Percentiles rank a stretch among this genome's conserved stretches.
phyloP scores from a whole-genome alignment of 2,888 invertebrate species.

The Amblyjoppa fuscipennis region DNA sequence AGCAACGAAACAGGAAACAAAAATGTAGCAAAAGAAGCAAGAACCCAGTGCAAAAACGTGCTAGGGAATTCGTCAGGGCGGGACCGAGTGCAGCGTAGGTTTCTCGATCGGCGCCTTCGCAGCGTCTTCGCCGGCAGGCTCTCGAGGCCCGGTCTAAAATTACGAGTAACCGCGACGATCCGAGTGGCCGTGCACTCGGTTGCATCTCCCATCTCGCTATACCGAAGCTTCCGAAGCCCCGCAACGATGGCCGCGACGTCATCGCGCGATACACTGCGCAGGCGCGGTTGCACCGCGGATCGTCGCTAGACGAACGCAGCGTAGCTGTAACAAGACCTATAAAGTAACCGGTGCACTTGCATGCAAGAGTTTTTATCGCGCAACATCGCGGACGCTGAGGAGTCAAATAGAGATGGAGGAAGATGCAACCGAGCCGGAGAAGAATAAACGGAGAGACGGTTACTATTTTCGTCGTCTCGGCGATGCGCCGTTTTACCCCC shows the following conservation, averaged over 20 bases:
- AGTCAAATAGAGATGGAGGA: not conserved
- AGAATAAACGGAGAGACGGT: constrained; percentile 14
- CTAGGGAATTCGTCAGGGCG: constrained; percentile 17
- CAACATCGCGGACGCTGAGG: constrained; percentile 11
- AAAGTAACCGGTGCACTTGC: constrained; percentile 13
- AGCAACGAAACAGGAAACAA: not conserved
- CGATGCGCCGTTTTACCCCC: constrained; percentile 53
- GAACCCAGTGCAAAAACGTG: constrained; percentile 21
- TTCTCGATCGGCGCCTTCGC: constrained; percentile 39
- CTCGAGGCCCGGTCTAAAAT: constrained; percentile 74
- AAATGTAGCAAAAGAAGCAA: constrained; percentile 6
- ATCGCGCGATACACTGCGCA: not conserved
- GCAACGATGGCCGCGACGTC: not conserved
- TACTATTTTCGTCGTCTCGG: constrained; percentile 62
- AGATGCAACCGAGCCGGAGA: not conserved
- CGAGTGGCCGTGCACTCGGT: not conserved
- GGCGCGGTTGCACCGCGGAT: not conserved
- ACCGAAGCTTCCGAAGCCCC: not conserved
- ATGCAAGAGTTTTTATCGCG: not conserved
- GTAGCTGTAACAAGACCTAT: not conserved
- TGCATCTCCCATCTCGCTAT: constrained; percentile 11
- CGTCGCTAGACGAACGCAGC: not conserved
- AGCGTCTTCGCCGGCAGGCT: constrained; percentile 7
- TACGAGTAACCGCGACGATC: constrained; percentile 71
- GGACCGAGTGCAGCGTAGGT: not conserved